phyloP scores from a whole-genome alignment of 2,797 vertebrate genomes.

The Ceyx erithaca region DNA sequence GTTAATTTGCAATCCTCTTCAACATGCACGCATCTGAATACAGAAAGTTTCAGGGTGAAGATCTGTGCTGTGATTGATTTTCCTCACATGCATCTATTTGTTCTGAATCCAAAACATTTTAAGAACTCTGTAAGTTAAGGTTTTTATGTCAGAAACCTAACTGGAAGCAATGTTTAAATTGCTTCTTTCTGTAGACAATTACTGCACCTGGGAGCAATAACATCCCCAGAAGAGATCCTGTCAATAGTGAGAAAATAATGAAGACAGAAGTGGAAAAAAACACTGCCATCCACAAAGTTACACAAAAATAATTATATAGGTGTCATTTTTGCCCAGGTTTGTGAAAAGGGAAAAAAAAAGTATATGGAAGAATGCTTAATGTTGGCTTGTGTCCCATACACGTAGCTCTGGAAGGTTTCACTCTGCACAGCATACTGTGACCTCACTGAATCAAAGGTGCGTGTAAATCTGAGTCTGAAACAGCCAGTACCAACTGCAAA shows the following conservation, averaged over 20 bases:
- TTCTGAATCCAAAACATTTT: not conserved
- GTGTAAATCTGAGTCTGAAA: not conserved
- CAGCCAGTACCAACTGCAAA: not conserved
- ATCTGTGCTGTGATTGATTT: not conserved
- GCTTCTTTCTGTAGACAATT: not conserved
- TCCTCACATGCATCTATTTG: not conserved
- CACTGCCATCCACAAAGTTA: not conserved
- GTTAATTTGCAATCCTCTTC: not conserved
- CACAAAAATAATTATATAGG: not conserved
- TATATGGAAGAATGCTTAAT: not conserved
- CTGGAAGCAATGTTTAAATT: not conserved
- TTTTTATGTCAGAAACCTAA: not conserved
- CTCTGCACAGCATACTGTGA: not conserved
- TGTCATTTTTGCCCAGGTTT: not conserved
- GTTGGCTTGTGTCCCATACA: not conserved
- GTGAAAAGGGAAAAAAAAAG: not conserved
- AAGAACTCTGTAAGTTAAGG: not conserved
- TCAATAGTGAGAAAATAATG: not conserved
- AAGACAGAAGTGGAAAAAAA: not conserved
- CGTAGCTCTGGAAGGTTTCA: not conserved
- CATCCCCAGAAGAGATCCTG: not conserved
- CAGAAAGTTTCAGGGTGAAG: not conserved
- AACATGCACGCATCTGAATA: fast-evolving
- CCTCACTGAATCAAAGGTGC: not conserved
- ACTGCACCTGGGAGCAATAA: not conserved